These are phyloP conservation scores for Miichthys miiuy DNA, from an alignment of 2,797 vertebrate species.

Conservation along the genomic window DNA sequence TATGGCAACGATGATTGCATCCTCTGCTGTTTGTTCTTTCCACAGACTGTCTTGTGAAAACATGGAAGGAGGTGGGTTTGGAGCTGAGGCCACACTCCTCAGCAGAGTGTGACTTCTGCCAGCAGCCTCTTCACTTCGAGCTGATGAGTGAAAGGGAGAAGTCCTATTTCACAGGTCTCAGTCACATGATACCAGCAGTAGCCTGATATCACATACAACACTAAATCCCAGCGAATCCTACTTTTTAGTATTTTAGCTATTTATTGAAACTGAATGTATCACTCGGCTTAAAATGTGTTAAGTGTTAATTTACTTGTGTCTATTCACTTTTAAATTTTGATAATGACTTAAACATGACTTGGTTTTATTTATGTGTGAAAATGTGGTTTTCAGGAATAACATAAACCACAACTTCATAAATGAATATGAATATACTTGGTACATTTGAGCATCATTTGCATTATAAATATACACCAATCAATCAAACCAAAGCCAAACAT, in stretches of 20 bases:
- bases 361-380: background rate
- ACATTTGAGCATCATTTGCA: background rate
- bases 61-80: constrained; percentile 90
- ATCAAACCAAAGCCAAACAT: no score
- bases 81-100: constrained; percentile 89
- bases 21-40: constrained; percentile 31
- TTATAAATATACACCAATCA: no score
- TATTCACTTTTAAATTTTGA: background rate
- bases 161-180: constrained; percentile 92
- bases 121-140: constrained; percentile 92
- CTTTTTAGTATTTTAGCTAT: constrained; percentile 22
- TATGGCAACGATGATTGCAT: background rate
- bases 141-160: constrained; percentile 92
- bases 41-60: constrained; percentile 89
- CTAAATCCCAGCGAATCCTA: background rate
- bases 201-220: constrained; percentile 76
- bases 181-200: constrained; percentile 87
- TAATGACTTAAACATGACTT: background rate
- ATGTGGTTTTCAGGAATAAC: background rate
- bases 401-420: background rate
- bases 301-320: background rate
- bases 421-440: background rate
- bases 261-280: constrained; percentile 21
- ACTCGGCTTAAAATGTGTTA: constrained; percentile 1
- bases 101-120: constrained; percentile 93